Conservation (phyloP, 2,113 vertebrate species). For the Parotia lawesii region DNA sequence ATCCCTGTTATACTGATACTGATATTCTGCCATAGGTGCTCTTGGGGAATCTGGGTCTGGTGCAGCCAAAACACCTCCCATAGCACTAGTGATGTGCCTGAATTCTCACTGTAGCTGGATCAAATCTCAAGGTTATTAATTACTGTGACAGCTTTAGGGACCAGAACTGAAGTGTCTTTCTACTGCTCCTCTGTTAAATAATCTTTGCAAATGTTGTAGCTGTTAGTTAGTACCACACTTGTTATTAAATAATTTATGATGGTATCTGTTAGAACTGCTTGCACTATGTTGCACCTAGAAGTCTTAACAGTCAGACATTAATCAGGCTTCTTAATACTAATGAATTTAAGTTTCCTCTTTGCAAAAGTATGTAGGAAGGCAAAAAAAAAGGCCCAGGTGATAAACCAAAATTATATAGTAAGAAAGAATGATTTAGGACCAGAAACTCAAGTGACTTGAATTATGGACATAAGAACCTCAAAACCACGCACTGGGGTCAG, state of each 20-base stretch:
- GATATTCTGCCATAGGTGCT: not conserved
- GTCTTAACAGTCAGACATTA: not conserved
- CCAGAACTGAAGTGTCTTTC: not conserved
- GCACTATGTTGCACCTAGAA: not conserved
- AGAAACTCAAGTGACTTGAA: not conserved
- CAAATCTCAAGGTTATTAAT: not conserved
- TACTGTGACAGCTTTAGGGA: not conserved
- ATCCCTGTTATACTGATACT: not conserved
- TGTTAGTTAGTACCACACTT: not conserved
- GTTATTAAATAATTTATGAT: not conserved
- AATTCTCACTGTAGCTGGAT: not conserved
- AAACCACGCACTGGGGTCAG: not conserved
- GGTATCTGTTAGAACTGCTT: not conserved
- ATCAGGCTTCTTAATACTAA: not conserved
- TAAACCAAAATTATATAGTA: not conserved
- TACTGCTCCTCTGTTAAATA: not conserved
- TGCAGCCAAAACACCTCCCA: not conserved
- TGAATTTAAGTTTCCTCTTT: not conserved
- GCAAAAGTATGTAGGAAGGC: not conserved
- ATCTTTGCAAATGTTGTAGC: not conserved
- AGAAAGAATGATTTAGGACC: not conserved
- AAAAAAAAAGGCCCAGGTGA: not conserved
- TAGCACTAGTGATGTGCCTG: not conserved
- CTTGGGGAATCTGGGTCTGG: not conserved
- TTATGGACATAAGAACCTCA: not conserved